phyloP scores from a whole-genome alignment of 2,797 vertebrate species.

The Aldrovandia affinis region DNA sequence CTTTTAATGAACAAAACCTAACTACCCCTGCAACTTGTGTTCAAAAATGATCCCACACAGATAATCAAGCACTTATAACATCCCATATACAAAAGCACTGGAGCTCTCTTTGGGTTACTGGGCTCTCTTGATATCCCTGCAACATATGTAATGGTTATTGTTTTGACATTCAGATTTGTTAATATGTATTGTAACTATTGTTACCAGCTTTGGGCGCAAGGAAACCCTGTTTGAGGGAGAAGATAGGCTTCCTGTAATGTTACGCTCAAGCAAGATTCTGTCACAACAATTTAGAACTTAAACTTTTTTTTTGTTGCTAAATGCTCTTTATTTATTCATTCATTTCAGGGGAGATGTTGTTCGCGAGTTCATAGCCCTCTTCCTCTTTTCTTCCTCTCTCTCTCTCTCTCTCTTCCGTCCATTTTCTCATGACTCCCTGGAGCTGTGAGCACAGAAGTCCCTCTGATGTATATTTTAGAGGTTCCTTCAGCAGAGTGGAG shows the following conservation, averaged over 20 bases:
- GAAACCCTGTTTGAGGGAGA: neutral
- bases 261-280: neutral
- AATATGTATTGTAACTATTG: no score
- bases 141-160: no score
- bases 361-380: no score
- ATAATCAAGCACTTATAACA: neutral
- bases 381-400: constrained; percentile 28
- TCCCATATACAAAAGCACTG: neutral
- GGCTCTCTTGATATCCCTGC: no score
- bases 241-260: neutral
- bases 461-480: constrained; percentile 73
- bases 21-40: neutral
- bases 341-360: no score
- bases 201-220: neutral
- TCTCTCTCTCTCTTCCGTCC: constrained; percentile 59
- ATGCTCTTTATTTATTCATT: no score
- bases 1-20: neutral
- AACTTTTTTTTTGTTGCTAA: no score
- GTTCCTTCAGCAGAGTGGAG: constrained; percentile 56
- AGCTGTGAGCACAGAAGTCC: constrained; percentile 55
- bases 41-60: neutral
- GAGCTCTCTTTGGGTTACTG: no score
- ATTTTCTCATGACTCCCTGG: constrained; percentile 56
- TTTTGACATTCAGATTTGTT: no score
- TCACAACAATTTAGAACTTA: neutral